Evolutionary conservation across 2,888 invertebrate species (phyloP).

Genomic region (Lymantria monacha): DNA sequence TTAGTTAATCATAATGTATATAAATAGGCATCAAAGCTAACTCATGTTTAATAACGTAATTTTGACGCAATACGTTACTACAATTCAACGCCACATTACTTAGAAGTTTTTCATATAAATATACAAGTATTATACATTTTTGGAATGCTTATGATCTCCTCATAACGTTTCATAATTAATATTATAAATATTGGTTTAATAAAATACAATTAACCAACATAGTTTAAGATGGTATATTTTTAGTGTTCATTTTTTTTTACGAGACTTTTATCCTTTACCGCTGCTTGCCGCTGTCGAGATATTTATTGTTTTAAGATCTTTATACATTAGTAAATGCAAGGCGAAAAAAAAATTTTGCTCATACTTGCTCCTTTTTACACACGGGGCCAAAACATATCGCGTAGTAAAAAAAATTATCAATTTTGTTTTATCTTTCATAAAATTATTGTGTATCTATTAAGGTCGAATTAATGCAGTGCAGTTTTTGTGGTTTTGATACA

Average conservation of each 20-base stretch:
- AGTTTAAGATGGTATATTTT: neutral
- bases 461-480: neutral
- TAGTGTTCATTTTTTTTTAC: neutral
- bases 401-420: neutral
- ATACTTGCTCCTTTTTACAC: neutral
- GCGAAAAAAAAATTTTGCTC: neutral
- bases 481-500: too few species aligned
- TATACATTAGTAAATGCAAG: neutral
- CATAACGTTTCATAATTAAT: neutral
- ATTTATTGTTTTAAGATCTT: neutral
- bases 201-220: neutral
- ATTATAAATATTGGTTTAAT: neutral
- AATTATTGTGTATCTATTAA: too few species aligned
- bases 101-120: neutral
- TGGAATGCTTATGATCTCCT: neutral
- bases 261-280: neutral
- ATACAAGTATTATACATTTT: neutral
- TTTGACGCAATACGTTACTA: too few species aligned
- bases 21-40: too few species aligned
- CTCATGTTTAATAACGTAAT: too few species aligned
- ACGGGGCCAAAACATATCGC: neutral
- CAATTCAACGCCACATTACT: too few species aligned
- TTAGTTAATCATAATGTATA: too few species aligned
- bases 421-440: neutral
- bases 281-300: neutral